A percentile compares a stretch with the other conserved stretches of the same genome.
Evolutionary conservation across 1,140 invertebrate genomes (phyloP).

Genomic region (Zaprionus lachaisei): DNA sequence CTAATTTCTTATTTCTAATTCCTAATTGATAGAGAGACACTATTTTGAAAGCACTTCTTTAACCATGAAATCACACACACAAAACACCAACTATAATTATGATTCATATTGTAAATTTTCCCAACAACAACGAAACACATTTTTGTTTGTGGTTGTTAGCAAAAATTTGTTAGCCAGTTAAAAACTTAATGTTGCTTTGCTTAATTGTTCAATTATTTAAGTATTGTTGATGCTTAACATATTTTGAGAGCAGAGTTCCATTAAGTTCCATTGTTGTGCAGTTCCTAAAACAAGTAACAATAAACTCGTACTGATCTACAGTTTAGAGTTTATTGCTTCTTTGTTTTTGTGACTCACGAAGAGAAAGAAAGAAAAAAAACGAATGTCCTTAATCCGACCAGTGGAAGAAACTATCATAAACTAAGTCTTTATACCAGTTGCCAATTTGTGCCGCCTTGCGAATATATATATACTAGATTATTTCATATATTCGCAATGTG

Average conservation of each 20-base stretch:
- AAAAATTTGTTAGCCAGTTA: slow-evolving; percentile 37
- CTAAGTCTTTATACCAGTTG: slow-evolving; percentile 33
- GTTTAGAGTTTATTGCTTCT: slow-evolving; percentile 33
- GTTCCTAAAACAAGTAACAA: slow-evolving; percentile 29
- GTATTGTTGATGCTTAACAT: not conserved
- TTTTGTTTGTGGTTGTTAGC: slow-evolving; percentile 32
- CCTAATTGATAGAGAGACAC: slow-evolving; percentile 46
- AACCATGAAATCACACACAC: slow-evolving; percentile 40
- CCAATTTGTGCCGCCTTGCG: slow-evolving; percentile 66
- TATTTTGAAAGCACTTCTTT: slow-evolving; percentile 47
- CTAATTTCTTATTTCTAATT: slow-evolving; percentile 38
- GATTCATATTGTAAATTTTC: slow-evolving; percentile 46
- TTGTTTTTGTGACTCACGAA: slow-evolving; percentile 32
- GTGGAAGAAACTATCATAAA: slow-evolving; percentile 47
- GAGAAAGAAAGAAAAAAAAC: slow-evolving; percentile 4
- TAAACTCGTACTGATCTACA: not conserved
- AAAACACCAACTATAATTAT: slow-evolving; percentile 15
- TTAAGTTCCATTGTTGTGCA: slow-evolving; percentile 33
- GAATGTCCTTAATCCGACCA: slow-evolving; percentile 60
- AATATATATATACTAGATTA: slow-evolving; percentile 6
- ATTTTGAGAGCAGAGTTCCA: slow-evolving; percentile 35
- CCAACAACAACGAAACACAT: slow-evolving; percentile 21
- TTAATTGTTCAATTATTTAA: slow-evolving; percentile 10
- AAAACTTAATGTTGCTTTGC: slow-evolving; percentile 54
- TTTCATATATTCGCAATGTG: slow-evolving; percentile 30